Evolutionary conservation across 2,888 invertebrate genomes (phyloP), one percentile per base, ranked within the genome.

Genomic region (Standfussiana lucernea): DNA sequence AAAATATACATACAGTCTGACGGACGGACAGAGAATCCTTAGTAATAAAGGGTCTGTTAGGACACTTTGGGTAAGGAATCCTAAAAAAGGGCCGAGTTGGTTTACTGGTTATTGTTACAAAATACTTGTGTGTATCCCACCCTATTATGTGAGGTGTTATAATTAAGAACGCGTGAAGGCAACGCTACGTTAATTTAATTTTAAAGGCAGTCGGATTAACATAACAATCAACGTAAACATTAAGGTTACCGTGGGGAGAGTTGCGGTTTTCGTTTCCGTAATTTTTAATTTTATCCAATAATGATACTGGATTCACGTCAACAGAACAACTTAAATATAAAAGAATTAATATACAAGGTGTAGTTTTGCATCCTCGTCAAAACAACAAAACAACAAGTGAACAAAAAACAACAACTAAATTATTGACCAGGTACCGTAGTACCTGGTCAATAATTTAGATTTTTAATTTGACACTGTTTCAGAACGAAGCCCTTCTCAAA

Each of bases 181-280:
- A 79, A 37, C 65, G 70, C 32, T 66, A 47, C 59, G 71, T 84
- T 80, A 84, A 80, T 61, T 53, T 53, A 15, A 79, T 79, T 72
- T 67, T 50, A 72, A 64, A 50, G 42, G 42, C 47, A 72, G 80
- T 84, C 42, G 47, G 45, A 80, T 81, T 80, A 64, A 64, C 67
- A 72, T 72, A 50, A 67, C 64, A 80, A 68, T 84, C 71, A 59
- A 42, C n/a, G 40, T 50, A 24, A 66, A 1, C 45, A 37, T 80
- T 79, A 50, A 35, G 7, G 40, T 32, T 42, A 37, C 45, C 32
- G 18, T 35, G 40, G 28, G 8, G 6, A 61, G 24, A 15, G 5
- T 15, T 3, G 45, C 6, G 13, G 37, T 56, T 40, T 40, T n/a
- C 3, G 15, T 40, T 8, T 1, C n/a, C 40, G 40, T 64, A n/a